These are phyloP conservation scores for Cottus gobio DNA, from an alignment of 2,113 vertebrate species.

Conservation along the genomic window DNA sequence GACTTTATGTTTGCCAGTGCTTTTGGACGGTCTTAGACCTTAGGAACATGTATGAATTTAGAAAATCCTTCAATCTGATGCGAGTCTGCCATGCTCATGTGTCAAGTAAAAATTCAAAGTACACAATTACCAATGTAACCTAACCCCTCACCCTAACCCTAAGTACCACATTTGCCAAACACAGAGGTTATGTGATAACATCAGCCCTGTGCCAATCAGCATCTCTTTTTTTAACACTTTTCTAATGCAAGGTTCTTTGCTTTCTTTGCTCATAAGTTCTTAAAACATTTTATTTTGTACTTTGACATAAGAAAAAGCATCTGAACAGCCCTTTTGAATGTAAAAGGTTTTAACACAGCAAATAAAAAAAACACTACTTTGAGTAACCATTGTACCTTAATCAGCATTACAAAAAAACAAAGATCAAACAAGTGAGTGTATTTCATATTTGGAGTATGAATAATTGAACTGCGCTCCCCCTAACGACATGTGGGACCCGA, in stretches of 20 bases:
- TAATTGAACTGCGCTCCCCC: background rate
- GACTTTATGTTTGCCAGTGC: too few relatives aligned
- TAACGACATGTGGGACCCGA: constrained; percentile 28
- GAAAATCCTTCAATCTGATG: too few relatives aligned
- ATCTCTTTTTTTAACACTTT: background rate
- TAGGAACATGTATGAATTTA: too few relatives aligned
- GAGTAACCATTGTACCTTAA: background rate
- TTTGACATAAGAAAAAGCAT: background rate
- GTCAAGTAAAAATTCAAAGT: background rate
- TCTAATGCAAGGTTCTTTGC: too few relatives aligned
- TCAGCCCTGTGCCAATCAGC: background rate
- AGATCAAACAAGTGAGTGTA: background rate
- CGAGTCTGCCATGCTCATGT: background rate
- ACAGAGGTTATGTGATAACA: background rate
- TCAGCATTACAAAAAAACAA: background rate
- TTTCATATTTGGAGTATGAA: background rate
- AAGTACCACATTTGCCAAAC: background rate
- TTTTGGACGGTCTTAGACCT: too few relatives aligned
- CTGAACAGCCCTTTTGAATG: background rate
- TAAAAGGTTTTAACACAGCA: background rate
- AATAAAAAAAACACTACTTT: background rate
- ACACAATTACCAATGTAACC: too few relatives aligned
- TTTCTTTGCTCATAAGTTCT: too few relatives aligned
- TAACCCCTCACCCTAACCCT: too few relatives aligned
- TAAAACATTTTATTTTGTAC: too few relatives aligned